Evolutionary conservation across 2,797 vertebrate species (phyloP), one percentile per base, ranked within the genome.

Genomic region (Myripristis murdjan): DNA sequence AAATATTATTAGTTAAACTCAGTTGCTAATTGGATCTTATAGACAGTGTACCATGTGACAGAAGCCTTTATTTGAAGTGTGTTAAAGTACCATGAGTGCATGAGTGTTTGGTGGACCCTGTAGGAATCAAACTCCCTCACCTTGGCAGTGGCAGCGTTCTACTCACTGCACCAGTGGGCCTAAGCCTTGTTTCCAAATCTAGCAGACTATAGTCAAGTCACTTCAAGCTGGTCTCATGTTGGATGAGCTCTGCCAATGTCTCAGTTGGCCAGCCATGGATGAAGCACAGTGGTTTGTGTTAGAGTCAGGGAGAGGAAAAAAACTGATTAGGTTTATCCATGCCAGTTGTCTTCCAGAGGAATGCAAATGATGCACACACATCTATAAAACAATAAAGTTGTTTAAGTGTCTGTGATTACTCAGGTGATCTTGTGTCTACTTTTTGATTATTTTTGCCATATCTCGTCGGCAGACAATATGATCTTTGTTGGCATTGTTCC

Each of bases 311-410:
- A 8, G 8, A 20, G 22, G 31, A 46, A 67, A 49, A 18, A 31
- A 26, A 55, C 64, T 54, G 67, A 46, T 37, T 22, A 3, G 10
- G 54, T 65, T 79, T 67, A 65, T 79, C 55, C 68, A 18, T 31
- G 51, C 68, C 63, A 49, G 41, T 37, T 14, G 26, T 37, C 51
- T 63, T 16, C 37, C 41, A 20, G 41, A 56, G 23, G 51, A 73
- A 31, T 28, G 28, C 26, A 53, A 71, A 75, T 61, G 49, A 81
- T 48, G 61, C 23, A 47, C 41, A 44, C 23, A 4, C 6, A 33
- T 64, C 53, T 60, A 70, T 85, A 87, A 85, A 90, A 74, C 56
- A 62, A 84, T 88, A 85, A 89, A 84, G 49, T 39, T 26, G 16
- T 26, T 64, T 80, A 58, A 62, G 28, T 53, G 26, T 24, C 64